phyloP scores from a whole-genome alignment of 2,797 vertebrate genomes.

The Microcaecilia unicolor region DNA sequence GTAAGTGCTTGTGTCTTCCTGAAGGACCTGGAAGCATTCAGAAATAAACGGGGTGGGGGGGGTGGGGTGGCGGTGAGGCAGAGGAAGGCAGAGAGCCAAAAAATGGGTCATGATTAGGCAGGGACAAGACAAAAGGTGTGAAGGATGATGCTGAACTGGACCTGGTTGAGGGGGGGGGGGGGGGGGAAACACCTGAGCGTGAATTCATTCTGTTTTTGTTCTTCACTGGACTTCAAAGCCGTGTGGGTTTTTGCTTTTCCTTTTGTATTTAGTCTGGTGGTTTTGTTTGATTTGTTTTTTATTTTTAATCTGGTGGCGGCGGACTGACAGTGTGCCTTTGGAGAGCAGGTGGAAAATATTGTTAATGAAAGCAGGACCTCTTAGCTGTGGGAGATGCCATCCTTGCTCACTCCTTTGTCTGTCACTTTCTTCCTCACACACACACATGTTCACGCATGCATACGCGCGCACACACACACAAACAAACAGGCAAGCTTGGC shows the following conservation, averaged over 20 bases:
- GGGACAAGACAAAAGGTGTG: conserved; percentile 41
- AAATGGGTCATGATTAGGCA: conserved; percentile 28
- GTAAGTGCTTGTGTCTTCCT: conserved; percentile 71
- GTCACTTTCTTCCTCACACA: no score
- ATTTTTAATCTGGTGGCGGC: conserved; percentile 28
- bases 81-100: conserved; percentile 12
- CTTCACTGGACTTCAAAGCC: conserved; percentile 43
- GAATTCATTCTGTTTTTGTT: conserved; percentile 42
- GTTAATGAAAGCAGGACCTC: conserved; percentile 49
- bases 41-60: conserved; percentile 21
- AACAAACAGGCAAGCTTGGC: conserved; percentile 48
- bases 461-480: neutral
- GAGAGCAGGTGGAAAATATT: conserved; percentile 43
- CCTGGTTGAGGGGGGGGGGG: conserved; percentile 30
- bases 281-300: no score
- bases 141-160: conserved; percentile 42
- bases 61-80: conserved; percentile 7
- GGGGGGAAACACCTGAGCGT: conserved; percentile 43
- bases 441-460: no score
- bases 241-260: no score
- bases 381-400: conserved; percentile 47
- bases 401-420: conserved; percentile 48
- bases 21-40: conserved; percentile 61
- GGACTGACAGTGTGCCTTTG: conserved; percentile 45
- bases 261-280: no score